These are phyloP conservation scores for Phthorimaea operculella DNA, from an alignment of 1,140 invertebrate genomes.

Conservation along the genomic window DNA sequence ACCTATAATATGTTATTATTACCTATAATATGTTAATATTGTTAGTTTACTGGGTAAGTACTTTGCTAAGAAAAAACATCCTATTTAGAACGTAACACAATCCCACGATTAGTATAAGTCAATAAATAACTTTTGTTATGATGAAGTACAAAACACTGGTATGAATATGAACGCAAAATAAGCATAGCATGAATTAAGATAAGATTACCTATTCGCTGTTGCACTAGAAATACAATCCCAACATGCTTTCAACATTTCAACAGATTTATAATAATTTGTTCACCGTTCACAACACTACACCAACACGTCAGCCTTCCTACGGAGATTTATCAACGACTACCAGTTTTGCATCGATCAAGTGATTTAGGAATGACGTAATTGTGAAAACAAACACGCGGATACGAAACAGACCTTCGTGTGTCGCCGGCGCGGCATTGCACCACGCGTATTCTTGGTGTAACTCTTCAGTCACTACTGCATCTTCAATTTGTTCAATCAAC, in stretches of 20 bases:
- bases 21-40: too few species aligned
- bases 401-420: conserved; percentile 31
- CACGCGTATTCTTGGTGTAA: neutral
- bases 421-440: neutral
- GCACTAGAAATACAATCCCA: conserved; percentile 50
- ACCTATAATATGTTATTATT: too few species aligned
- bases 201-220: conserved; percentile 21
- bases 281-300: conserved; percentile 12
- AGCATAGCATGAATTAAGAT: neutral
- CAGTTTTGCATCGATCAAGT: conserved; percentile 1
- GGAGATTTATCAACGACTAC: conserved; percentile 4
- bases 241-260: conserved; percentile 51
- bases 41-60: too few species aligned
- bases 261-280: conserved; percentile 18
- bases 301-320: conserved; percentile 11
- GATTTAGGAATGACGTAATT: conserved; percentile 46
- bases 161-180: neutral
- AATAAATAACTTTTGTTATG: too few species aligned
- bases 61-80: too few species aligned
- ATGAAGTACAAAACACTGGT: too few species aligned
- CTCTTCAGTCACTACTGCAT: neutral
- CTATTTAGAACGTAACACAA: too few species aligned
- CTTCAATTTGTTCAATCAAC: neutral
- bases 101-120: too few species aligned
- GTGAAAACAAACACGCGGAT: conserved; percentile 47